Evolutionary conservation across 2,113 vertebrate genomes (phyloP).

Genomic region (Aleadryas rufinucha): DNA sequence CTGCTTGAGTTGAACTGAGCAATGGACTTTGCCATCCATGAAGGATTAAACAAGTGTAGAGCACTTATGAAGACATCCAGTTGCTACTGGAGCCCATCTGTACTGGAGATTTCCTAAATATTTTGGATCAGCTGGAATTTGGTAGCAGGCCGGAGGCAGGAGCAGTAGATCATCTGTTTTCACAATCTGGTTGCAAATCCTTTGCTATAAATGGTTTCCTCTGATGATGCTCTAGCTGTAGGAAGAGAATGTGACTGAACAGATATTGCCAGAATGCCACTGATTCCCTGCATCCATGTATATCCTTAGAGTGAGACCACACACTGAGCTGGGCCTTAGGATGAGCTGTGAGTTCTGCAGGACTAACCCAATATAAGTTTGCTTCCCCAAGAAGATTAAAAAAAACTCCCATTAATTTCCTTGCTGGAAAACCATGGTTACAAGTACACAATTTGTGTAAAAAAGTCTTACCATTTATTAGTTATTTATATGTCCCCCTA

Average conservation of each 20-base stretch:
- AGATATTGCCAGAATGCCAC: neutral
- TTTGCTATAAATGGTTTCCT: neutral
- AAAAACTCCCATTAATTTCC: neutral
- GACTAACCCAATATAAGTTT: neutral
- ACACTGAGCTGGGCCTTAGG: neutral
- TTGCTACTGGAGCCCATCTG: neutral
- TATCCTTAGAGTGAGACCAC: neutral
- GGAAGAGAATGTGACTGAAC: neutral
- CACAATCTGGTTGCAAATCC: neutral
- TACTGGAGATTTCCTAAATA: neutral
- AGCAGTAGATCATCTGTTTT: neutral
- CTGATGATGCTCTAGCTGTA: neutral
- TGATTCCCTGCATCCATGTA: neutral
- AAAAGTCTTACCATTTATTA: neutral
- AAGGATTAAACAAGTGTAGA: neutral
- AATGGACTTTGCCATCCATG: neutral
- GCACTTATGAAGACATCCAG: neutral
- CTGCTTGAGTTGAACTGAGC: neutral
- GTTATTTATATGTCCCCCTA: neutral
- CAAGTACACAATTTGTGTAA: neutral
- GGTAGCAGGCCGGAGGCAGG: neutral
- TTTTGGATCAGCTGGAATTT: neutral
- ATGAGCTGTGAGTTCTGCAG: neutral
- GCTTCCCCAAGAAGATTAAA: neutral
- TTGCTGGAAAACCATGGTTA: neutral